phyloP scores from a whole-genome alignment of 2,113 vertebrate genomes.

The Myxocyprinus asiaticus region DNA sequence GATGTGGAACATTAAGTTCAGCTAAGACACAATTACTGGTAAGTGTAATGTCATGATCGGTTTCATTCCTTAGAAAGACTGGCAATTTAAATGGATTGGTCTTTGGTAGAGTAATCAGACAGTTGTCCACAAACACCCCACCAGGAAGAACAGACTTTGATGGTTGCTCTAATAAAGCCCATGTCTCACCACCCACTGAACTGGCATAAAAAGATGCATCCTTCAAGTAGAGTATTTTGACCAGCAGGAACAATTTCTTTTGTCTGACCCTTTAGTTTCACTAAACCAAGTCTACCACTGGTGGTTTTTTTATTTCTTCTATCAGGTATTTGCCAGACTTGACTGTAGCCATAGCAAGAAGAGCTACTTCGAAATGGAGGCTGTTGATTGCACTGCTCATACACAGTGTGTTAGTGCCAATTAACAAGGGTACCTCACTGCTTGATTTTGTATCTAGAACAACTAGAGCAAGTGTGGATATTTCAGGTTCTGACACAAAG shows the following conservation, averaged over 20 bases:
- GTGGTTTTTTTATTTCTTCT: too few relatives aligned
- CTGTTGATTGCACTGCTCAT: too few relatives aligned
- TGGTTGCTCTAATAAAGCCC: background rate
- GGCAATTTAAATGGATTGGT: background rate
- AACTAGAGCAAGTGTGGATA: conserved; percentile 1
- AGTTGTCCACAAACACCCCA: too few relatives aligned
- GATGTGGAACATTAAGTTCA: background rate
- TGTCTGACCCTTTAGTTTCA: too few relatives aligned
- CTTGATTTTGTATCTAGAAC: background rate
- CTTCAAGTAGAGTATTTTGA: too few relatives aligned
- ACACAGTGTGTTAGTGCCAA: too few relatives aligned
- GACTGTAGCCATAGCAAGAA: too few relatives aligned
- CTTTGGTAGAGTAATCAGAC: background rate
- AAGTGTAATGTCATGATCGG: background rate
- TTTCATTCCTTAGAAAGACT: conserved; percentile 4
- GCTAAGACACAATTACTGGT: background rate
- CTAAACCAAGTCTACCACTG: too few relatives aligned
- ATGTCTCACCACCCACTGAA: background rate
- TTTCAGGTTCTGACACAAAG: background rate
- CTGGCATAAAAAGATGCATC: background rate
- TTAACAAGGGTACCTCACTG: background rate
- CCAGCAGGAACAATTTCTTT: too few relatives aligned
- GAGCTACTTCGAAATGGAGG: too few relatives aligned
- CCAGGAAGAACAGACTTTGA: too few relatives aligned
- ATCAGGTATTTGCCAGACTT: too few relatives aligned